Conservation (phyloP, 1,140 invertebrate genomes). For the Saccostrea cuccullata region DNA sequence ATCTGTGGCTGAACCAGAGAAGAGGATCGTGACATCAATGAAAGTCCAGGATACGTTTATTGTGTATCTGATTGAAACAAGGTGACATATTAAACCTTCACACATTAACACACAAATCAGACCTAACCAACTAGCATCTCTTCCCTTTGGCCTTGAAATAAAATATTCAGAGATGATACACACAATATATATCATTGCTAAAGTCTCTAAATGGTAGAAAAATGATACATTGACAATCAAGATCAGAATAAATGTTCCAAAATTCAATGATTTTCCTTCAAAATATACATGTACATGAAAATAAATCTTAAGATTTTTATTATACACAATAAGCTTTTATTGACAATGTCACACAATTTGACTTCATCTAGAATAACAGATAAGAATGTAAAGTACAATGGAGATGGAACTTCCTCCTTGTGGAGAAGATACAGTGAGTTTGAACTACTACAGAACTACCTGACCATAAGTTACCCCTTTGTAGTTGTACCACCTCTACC, state of each 20-base stretch:
- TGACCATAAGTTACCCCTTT: conserved; percentile 88
- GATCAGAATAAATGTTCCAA: too few species aligned
- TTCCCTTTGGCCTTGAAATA: too few species aligned
- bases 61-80: conserved; percentile 90
- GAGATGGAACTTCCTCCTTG: conserved; percentile 84
- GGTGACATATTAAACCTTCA: conserved; percentile 56
- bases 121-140: too few species aligned
- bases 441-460: conserved; percentile 87
- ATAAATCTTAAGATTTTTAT: too few species aligned
- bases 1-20: conserved; percentile 90
- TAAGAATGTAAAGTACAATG: conserved; percentile 83
- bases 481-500: conserved; percentile 89
- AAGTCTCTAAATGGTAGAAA: too few species aligned
- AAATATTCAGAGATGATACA: too few species aligned
- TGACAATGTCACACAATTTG: neutral
- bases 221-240: too few species aligned
- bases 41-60: conserved; percentile 91
- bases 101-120: too few species aligned
- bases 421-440: conserved; percentile 92
- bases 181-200: too few species aligned
- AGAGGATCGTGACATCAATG: conserved; percentile 87
- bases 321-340: too few species aligned
- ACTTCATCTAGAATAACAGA: conserved; percentile 84
- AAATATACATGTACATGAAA: too few species aligned
- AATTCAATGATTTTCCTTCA: too few species aligned